A percentile compares a stretch with the other conserved stretches of the same genome.
Conservation (phyloP, 2,113 vertebrate genomes). For the Cygnus buccinator region DNA sequence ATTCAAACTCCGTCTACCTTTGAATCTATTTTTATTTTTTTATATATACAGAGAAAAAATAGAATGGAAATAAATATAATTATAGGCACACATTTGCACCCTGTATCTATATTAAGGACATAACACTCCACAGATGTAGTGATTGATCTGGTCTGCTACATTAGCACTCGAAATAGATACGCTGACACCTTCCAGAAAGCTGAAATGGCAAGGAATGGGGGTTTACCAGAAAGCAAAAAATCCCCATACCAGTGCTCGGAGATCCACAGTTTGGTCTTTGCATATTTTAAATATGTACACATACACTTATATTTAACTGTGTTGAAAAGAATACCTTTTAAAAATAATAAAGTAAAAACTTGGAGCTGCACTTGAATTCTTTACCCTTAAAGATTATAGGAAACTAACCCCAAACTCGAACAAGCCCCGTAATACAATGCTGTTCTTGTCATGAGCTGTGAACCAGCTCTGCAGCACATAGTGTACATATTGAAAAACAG, state of each 20-base stretch:
- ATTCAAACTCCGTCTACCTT: background rate
- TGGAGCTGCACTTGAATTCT: background rate
- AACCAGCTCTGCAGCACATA: conserved; percentile 62
- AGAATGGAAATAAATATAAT: background rate
- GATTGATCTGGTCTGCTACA: background rate
- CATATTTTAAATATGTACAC: background rate
- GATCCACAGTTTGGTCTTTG: background rate
- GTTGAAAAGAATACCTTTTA: background rate
- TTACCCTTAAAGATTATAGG: conserved; percentile 11
- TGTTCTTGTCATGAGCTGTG: conserved; percentile 76
- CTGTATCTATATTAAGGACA: background rate
- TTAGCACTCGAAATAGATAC: background rate
- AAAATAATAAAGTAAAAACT: background rate
- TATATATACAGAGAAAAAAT: background rate
- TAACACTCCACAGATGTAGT: background rate
- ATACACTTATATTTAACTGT: background rate
- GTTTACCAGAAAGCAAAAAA: background rate
- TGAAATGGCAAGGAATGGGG: background rate
- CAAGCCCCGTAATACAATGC: conserved; percentile 64
- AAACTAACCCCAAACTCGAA: conserved; percentile 4
- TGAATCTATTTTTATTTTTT: conserved; percentile 24
- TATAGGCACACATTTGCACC: background rate
- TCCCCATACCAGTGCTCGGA: background rate
- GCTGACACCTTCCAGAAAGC: background rate
- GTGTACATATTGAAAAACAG: conserved; percentile 83